Base-by-base conservation (phyloP, 2,113 vertebrate genomes). In the Hippocampus comes region DNA sequence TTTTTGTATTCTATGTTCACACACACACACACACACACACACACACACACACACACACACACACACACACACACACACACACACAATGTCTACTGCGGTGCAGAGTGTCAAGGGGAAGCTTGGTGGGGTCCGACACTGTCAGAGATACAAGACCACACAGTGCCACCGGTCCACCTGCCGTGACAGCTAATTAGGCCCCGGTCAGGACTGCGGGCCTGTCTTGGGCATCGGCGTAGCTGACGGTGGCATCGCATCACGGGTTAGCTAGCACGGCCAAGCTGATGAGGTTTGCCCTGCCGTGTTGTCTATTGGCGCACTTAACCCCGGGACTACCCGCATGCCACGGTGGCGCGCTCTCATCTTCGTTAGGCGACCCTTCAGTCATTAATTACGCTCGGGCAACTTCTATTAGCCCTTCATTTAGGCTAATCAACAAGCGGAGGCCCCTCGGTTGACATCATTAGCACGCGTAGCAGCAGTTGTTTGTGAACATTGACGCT, bases 161-260 rank as follows among this genome's bases (percentile, higher is more conserved):
- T 71, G 77, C 81, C 75, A 79, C 82, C 71, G 79, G 80, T 85
- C 85, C 85, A 87, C 90, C 87, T 88, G 89, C 86, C 85, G 89
- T 87, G 91, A 88, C 89, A 91, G 88, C 88, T 91, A 90, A 92
- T 92, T 91, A 92, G 82, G 80, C 81, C 27, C 74, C 73, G 75
- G 75, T 84, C 84, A 83, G 77, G 81, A 76, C 80, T 69, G 76
- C 79, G 71, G 74, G 74, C 72, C 74, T 86, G 87, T 87, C 86
- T 85, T 79, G 78, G 77, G 81, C 82, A 85, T 84, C 67, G 76
- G 80, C 78, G 70, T 85, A 82, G 76, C 75, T 25, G 15, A 34
- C 59, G 17, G 78, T 68, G 67, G 69, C 73, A 81, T 59, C 79
- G 83, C 82, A 82, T 55, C 78, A 81, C 48, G 48, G 82, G 63